Base-by-base conservation (phyloP, 2,797 vertebrate genomes). In the Pipistrellus pipistrellus region DNA sequence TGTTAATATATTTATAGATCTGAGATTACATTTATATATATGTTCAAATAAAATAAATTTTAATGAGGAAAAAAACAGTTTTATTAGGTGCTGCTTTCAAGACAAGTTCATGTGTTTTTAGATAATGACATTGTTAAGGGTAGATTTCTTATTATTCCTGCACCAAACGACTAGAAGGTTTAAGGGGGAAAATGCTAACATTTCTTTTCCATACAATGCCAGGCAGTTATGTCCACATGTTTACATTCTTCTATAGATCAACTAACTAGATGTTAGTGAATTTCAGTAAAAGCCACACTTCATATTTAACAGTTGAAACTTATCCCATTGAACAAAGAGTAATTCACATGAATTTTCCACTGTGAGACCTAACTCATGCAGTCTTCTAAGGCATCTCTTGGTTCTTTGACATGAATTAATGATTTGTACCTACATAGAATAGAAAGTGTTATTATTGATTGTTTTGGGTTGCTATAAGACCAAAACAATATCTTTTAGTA, bases 81-180 rank as follows among this genome's bases (percentile, higher is more conserved):
- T 76, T 85, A 2, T 76, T 48, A 84, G 18, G 27, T 83, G 18
- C 1, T 62, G 13, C 76, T 91, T 90, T 5, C 6, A 57, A 90
- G 44, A 73, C 3, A 15, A 30, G 55, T 84, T 57, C 17, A n/a
- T 87, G 14, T 71, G 2, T 71, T 83, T 89, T 44, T 77, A 41
- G n/a, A 91, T 57, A 84, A 53, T 11, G 15, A 3, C 23, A 77
- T 77, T 91, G n/a, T 46, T 95, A 85, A 77, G 30, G 18, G 76
- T 68, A 55, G 10, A 66, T 73, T 82, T 95, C 62, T 85, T 85
- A 25, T 32, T 30, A 44, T 91, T 66, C 76, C 46, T n/a, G n/a
- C 20, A 23, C 10, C 8, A 66, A 85, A 68, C 7, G 57, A 7
- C 20, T 64, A 64, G 4, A 95, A 86, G 0, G 71, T 44, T 85